Percentiles rank a stretch among this genome's conserved stretches.
phyloP scores from a whole-genome alignment of 2,888 invertebrate species.

The Trissolcus japonicus region DNA sequence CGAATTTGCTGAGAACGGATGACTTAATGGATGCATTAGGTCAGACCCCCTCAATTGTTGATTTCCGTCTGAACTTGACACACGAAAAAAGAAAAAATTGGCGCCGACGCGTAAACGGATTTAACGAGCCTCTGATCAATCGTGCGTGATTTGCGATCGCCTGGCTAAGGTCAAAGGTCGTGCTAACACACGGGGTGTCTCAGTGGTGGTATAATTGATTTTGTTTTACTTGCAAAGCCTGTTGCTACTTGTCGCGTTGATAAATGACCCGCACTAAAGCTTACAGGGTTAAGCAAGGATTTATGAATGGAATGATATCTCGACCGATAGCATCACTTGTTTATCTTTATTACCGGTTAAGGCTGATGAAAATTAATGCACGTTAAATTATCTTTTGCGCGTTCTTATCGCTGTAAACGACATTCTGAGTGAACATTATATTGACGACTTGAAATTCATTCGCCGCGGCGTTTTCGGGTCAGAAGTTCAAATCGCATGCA shows the following conservation, averaged over 20 bases:
- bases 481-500: too few species aligned
- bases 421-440: slow-evolving; percentile 15
- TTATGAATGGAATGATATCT: slow-evolving; percentile 48
- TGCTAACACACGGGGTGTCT: too few species aligned
- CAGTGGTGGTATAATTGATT: slow-evolving; percentile 33
- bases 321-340: slow-evolving; percentile 37
- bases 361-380: slow-evolving; percentile 45
- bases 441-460: slow-evolving; percentile 2
- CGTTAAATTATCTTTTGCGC: slow-evolving; percentile 31
- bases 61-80: slow-evolving; percentile 12
- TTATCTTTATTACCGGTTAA: slow-evolving; percentile 42
- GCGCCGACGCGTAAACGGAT: background rate
- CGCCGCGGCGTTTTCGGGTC: too few species aligned
- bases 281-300: slow-evolving; percentile 35
- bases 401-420: slow-evolving; percentile 22
- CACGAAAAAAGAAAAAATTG: background rate
- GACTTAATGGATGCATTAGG: slow-evolving; percentile 35
- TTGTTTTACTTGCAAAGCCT: slow-evolving; percentile 42
- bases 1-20: slow-evolving; percentile 44
- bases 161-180: too few species aligned
- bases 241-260: slow-evolving; percentile 46
- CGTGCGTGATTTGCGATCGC: too few species aligned
- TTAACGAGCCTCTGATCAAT: too few species aligned
- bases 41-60: slow-evolving; percentile 36
- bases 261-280: slow-evolving; percentile 42